These are phyloP conservation scores for Erpobdella octoculata DNA, from an alignment of 2,888 invertebrate genomes.

Conservation along the genomic window DNA sequence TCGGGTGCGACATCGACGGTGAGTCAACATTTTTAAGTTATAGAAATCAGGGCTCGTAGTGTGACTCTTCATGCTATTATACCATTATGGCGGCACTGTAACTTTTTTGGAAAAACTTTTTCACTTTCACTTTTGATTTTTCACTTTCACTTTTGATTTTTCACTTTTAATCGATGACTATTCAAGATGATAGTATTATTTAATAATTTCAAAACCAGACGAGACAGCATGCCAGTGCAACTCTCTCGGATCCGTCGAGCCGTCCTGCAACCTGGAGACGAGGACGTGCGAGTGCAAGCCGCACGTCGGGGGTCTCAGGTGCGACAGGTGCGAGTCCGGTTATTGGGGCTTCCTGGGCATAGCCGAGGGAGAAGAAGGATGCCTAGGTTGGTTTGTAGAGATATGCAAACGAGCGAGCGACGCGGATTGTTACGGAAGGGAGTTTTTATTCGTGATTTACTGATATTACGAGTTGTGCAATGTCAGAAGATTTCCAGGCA, in stretches of 20 bases:
- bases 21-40: background rate
- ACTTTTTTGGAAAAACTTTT: no score
- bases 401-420: no score
- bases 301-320: slow-evolving; percentile 22
- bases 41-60: no score
- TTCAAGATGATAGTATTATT: background rate
- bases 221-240: slow-evolving; percentile 16
- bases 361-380: background rate
- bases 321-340: slow-evolving; percentile 16
- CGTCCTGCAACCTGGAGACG: slow-evolving; percentile 3
- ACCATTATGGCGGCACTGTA: no score
- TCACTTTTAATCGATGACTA: background rate
- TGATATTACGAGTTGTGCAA: no score
- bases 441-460: no score
- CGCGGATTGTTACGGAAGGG: no score
- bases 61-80: no score
- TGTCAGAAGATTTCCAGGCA: no score
- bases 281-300: slow-evolving; percentile 21
- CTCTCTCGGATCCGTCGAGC: slow-evolving; percentile 6
- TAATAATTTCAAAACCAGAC: background rate
- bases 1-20: slow-evolving; percentile 10
- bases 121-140: no score
- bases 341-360: slow-evolving; percentile 21
- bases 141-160: no score
- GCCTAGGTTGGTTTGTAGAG: slow-evolving; percentile 9